Evolutionary conservation across 2,113 vertebrate genomes (phyloP).

Genomic region (Solea senegalensis): DNA sequence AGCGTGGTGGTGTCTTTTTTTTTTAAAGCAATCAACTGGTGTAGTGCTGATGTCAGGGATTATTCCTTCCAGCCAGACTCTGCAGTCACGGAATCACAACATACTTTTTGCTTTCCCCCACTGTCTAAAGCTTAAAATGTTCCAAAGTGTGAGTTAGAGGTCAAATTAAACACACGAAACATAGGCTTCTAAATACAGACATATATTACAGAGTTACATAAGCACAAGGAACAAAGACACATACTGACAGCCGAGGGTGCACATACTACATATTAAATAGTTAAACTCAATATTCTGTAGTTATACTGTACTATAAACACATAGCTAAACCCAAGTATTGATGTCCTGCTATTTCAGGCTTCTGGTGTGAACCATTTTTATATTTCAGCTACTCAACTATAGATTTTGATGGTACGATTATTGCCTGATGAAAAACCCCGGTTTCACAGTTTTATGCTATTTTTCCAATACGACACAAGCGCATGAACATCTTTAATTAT

Average conservation of each 20-base stretch:
- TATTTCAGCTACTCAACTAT: too few relatives aligned
- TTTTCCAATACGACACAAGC: too few relatives aligned
- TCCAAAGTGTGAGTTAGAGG: slow-evolving; percentile 1
- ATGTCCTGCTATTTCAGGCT: too few relatives aligned
- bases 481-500: too few relatives aligned
- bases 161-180: too few relatives aligned
- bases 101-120: background rate
- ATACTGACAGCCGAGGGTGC: background rate
- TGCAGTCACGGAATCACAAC: slow-evolving; percentile 10
- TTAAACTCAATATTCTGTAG: slow-evolving; percentile 6
- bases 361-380: too few relatives aligned
- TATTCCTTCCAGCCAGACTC: slow-evolving; percentile 21
- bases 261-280: slow-evolving; percentile 18
- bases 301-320: slow-evolving; percentile 4
- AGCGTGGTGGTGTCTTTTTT: background rate
- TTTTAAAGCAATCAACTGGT: slow-evolving; percentile 31
- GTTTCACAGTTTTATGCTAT: too few relatives aligned
- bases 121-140: background rate
- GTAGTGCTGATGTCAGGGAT: slow-evolving; percentile 42
- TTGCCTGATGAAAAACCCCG: too few relatives aligned
- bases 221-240: background rate
- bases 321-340: too few relatives aligned
- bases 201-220: background rate
- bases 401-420: too few relatives aligned
- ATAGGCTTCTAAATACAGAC: too few relatives aligned